phyloP scores from a whole-genome alignment of 2,113 vertebrate species.

The Todiramphus chloris region DNA sequence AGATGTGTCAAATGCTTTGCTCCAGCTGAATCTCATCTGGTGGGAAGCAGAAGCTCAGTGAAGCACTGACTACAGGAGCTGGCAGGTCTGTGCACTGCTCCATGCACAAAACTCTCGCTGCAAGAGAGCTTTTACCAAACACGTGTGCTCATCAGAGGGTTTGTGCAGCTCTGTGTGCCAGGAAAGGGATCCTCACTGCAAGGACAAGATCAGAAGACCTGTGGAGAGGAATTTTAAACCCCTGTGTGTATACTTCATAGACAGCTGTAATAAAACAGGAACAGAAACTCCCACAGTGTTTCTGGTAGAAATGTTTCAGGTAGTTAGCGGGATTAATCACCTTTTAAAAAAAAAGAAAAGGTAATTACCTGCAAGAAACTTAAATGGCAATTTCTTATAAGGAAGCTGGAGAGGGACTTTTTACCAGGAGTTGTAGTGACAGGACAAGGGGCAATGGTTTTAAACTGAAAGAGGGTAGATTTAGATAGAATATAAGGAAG shows the following conservation, averaged over 20 bases:
- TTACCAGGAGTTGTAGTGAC: background rate
- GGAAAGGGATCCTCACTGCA: background rate
- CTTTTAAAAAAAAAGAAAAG: background rate
- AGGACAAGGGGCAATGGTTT: background rate
- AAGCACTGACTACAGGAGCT: background rate
- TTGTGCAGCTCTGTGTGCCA: background rate
- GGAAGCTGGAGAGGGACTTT: background rate
- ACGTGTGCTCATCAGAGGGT: background rate
- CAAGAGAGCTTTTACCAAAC: background rate
- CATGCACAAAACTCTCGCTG: background rate
- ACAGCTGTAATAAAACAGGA: background rate
- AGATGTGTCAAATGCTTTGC: background rate
- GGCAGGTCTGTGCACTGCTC: background rate
- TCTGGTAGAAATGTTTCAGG: background rate
- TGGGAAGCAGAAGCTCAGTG: background rate
- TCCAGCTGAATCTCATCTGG: background rate
- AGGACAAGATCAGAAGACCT: background rate
- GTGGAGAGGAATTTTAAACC: background rate
- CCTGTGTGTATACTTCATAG: background rate
- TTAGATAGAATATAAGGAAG: background rate
- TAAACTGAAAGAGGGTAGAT: background rate
- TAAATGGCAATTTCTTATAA: background rate
- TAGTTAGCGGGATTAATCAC: background rate
- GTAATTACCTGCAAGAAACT: background rate
- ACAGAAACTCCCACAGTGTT: background rate